Evolutionary conservation across 2,797 vertebrate genomes (phyloP).

Genomic region (Ciconia nigra): DNA sequence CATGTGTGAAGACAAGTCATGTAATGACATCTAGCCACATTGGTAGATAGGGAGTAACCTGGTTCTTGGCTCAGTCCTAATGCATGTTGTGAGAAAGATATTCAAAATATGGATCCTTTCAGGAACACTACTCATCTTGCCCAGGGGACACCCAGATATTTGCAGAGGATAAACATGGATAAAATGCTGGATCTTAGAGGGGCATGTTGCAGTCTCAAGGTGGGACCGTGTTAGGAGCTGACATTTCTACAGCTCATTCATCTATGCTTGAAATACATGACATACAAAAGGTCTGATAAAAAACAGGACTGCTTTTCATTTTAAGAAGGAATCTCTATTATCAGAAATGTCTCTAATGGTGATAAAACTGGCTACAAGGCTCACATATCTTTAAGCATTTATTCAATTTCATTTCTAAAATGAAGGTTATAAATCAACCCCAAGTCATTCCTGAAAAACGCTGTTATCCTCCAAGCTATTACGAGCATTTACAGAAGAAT

Average conservation of each 20-base stretch:
- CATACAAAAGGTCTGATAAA: not conserved
- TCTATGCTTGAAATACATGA: not conserved
- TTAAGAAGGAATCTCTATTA: not conserved
- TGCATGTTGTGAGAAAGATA: not conserved
- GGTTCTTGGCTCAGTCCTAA: not conserved
- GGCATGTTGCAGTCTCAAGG: not conserved
- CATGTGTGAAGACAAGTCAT: not conserved
- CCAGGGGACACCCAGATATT: not conserved
- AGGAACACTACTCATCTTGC: not conserved
- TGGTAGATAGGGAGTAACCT: not conserved
- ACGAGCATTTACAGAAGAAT: conserved; percentile 6
- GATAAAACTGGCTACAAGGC: conserved; percentile 4
- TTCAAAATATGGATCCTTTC: not conserved
- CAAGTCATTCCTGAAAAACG: not conserved
- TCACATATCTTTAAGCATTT: conserved; percentile 20
- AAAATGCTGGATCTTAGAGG: not conserved
- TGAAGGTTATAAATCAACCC: conserved; percentile 38
- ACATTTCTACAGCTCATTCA: not conserved
- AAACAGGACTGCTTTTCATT: conserved; percentile 2
- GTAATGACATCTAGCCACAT: not conserved
- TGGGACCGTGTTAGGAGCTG: not conserved
- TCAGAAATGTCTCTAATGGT: not conserved
- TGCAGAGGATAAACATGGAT: not conserved
- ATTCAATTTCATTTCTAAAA: conserved; percentile 43
- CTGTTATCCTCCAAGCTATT: conserved; percentile 9